These are phyloP conservation scores for Phylloscopus collybita DNA, from an alignment of 2,797 vertebrate genomes.

Conservation along the genomic window DNA sequence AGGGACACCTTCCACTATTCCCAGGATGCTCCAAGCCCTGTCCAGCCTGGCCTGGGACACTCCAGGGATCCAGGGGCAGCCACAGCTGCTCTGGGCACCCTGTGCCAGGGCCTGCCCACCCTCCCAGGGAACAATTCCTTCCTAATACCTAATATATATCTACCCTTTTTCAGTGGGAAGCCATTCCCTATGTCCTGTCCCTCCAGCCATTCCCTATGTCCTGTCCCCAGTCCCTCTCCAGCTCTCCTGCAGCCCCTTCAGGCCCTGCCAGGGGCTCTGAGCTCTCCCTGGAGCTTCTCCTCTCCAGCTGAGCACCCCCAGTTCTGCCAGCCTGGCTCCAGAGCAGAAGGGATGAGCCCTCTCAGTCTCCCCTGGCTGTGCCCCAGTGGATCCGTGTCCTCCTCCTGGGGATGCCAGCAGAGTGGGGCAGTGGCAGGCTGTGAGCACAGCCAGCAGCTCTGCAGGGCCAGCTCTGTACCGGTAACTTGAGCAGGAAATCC, in stretches of 20 bases:
- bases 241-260: neutral
- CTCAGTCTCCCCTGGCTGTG: neutral
- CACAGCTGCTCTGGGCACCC: neutral
- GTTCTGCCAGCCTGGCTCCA: neutral
- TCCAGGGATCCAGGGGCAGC: neutral
- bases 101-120: neutral
- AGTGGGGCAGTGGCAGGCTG: neutral
- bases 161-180: neutral
- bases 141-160: neutral
- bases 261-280: neutral
- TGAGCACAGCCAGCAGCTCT: neutral
- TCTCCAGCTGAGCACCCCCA: neutral
- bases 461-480: constrained; percentile 75
- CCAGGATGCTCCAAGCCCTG: neutral
- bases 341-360: neutral
- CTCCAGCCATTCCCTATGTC: too few relatives aligned
- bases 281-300: neutral
- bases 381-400: neutral
- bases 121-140: neutral
- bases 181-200: neutral
- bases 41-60: neutral
- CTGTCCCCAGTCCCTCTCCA: neutral
- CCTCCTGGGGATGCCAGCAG: neutral
- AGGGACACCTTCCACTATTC: neutral
- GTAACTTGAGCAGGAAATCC: constrained; percentile 96